These are phyloP conservation scores for Leptodactylus fuscus DNA, from an alignment of 2,113 vertebrate species.

Conservation along the genomic window DNA sequence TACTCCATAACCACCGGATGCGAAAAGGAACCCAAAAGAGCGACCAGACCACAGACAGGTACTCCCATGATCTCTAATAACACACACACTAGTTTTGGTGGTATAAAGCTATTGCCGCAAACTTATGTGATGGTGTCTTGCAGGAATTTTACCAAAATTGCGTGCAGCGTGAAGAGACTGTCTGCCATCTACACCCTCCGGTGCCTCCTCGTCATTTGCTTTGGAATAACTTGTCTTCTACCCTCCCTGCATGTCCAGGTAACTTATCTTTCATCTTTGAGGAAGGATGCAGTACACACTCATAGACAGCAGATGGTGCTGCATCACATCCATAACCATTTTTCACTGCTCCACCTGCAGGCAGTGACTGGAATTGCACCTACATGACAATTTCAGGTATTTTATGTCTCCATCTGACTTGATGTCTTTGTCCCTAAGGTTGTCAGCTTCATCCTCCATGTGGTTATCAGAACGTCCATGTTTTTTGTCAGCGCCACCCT, in stretches of 20 bases:
- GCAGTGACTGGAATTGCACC: neutral
- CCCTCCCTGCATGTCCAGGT: slow-evolving; percentile 25
- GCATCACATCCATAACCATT: neutral
- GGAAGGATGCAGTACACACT: neutral
- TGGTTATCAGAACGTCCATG: slow-evolving; percentile 28
- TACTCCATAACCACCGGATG: neutral
- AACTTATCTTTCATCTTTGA: neutral
- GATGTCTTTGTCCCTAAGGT: neutral
- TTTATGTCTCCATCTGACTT: neutral
- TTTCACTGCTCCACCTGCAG: neutral
- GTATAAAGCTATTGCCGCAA: neutral
- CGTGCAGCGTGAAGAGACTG: slow-evolving; percentile 4
- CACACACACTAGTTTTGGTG: no score
- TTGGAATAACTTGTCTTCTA: slow-evolving; percentile 28
- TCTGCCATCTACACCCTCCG: neutral
- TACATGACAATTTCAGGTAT: no score
- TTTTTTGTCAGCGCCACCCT: slow-evolving; percentile 1
- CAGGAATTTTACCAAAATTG: neutral
- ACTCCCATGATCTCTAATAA: neutral
- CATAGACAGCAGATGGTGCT: neutral
- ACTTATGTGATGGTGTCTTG: neutral
- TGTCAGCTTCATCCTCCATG: slow-evolving; percentile 28
- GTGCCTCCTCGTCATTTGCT: neutral
- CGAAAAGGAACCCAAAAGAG: neutral
- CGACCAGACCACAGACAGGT: neutral